Percentiles rank a stretch among this genome's conserved stretches.
These are phyloP conservation scores for Aspidapion aeneum DNA, from an alignment of 2,888 invertebrate genomes.

Conservation along the genomic window DNA sequence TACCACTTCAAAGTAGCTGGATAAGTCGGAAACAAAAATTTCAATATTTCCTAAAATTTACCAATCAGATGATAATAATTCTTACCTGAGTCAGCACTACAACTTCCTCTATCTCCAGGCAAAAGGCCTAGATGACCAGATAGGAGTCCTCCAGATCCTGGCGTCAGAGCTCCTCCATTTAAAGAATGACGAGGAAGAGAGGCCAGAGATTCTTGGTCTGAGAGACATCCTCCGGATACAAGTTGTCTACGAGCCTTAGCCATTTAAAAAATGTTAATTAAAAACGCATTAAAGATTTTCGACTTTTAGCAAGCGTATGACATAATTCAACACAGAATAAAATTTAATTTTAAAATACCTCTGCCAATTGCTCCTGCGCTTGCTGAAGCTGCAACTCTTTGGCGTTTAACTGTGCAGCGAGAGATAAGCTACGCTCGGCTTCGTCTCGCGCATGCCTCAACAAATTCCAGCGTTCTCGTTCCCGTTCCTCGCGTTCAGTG, in stretches of 20 bases:
- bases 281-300: no score
- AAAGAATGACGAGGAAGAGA: conserved; percentile 60
- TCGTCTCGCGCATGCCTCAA: conserved; percentile 86
- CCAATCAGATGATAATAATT: no score
- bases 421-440: conserved; percentile 79
- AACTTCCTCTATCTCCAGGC: conserved; percentile 73
- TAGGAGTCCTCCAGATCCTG: conserved; percentile 54
- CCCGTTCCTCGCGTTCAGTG: conserved; percentile 67
- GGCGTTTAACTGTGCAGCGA: conserved; percentile 84
- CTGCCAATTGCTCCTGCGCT: conserved; percentile 79
- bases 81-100: conserved; percentile 71
- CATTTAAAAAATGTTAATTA: conserved; percentile 10
- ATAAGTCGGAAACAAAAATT: no score
- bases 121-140: conserved; percentile 50
- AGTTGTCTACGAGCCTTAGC: conserved; percentile 69
- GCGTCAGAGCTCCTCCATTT: conserved; percentile 62
- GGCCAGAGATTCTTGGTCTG: conserved; percentile 75
- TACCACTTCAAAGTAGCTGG: no score
- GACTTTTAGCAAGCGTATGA: no score
- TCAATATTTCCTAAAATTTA: no score
- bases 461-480: conserved; percentile 85
- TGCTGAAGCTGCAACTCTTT: conserved; percentile 83
- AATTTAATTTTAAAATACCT: conserved; percentile 58
- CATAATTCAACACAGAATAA: no score
- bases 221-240: conserved; percentile 72